Evolutionary conservation across 2,113 vertebrate genomes (phyloP), one percentile per base, ranked within the genome.

Genomic region (Naja naja): DNA sequence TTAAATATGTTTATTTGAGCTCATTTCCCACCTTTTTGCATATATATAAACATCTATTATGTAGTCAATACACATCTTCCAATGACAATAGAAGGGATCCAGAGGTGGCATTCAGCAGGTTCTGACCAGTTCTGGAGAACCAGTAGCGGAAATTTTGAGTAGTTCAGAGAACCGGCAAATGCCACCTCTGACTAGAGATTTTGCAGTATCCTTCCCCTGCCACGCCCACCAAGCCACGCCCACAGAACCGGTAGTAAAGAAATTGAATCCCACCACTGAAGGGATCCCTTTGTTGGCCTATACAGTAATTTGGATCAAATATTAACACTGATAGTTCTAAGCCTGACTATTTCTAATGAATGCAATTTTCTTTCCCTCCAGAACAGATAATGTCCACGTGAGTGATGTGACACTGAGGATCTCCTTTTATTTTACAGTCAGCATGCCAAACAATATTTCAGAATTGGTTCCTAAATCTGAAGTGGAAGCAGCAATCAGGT

Each of bases 371-470:
- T 55, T 16, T n/a, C 8, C 34, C 45, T 49, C 56, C 96, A 99
- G 99, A 92, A 8, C 91, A 52, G 92, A 96, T 6, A 93, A 99
- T 1, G 90, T 99, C 87, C 0, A 95, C 12, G 94, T 97, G 0
- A 96, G 45, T 64, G 1, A 97, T 0, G n/a, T 94, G 74, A 99
- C 97, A 9, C 74, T 94, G 85, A 98, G 99, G 91, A 87, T 99
- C 93, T 99, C 99, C 85, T 99, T 99, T 97, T 98, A 96, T 93
- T 93, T 99, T 89, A 16, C 95, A 7, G 99, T 98, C 93, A 98
- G 96, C 22, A 94, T 97, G 90, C 98, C 98, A 47, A 34, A 89
- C 4, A 91, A 93, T 2, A 30, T 0, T 45, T 92, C 93, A 8
- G 27, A 96, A 5, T 5, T 1, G 23, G 96, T 99, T 94, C 98